A percentile compares a stretch with the other conserved stretches of the same genome.
Evolutionary conservation across 2,113 vertebrate species (phyloP).

Genomic region (Antechinus stuartii): DNA sequence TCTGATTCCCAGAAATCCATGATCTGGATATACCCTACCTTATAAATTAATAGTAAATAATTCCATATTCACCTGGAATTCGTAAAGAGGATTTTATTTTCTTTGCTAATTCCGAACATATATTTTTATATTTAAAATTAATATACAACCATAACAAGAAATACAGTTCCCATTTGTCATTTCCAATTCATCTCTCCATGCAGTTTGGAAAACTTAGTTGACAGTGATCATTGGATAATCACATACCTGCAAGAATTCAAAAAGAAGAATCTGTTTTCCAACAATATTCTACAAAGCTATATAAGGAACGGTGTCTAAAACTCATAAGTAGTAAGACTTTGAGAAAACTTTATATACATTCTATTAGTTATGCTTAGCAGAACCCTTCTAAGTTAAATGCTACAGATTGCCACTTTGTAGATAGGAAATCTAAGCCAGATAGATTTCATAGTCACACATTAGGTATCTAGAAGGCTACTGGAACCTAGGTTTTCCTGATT

Average conservation of each 20-base stretch:
- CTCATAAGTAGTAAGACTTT: not conserved
- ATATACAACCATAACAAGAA: not conserved
- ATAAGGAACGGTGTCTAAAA: not conserved
- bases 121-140: not conserved
- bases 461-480: not conserved
- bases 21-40: not conserved
- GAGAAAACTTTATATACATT: slow-evolving; percentile 2
- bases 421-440: not conserved
- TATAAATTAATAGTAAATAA: not conserved
- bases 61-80: not conserved
- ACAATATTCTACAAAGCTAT: not conserved
- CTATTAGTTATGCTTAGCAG: not conserved
- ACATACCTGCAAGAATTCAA: not conserved
- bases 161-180: not conserved
- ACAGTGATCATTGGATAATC: not conserved
- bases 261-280: not conserved
- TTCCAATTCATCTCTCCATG: not conserved
- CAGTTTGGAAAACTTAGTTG: not conserved
- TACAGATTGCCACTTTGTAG: not conserved
- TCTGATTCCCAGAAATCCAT: too few species aligned
- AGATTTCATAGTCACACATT: not conserved
- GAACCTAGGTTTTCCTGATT: not conserved
- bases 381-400: not conserved
- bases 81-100: not conserved
- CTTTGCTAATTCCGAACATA: not conserved